These are phyloP conservation scores for Pseudomyrmex cubaensis DNA, from an alignment of 1,140 invertebrate genomes.

Conservation along the genomic window DNA sequence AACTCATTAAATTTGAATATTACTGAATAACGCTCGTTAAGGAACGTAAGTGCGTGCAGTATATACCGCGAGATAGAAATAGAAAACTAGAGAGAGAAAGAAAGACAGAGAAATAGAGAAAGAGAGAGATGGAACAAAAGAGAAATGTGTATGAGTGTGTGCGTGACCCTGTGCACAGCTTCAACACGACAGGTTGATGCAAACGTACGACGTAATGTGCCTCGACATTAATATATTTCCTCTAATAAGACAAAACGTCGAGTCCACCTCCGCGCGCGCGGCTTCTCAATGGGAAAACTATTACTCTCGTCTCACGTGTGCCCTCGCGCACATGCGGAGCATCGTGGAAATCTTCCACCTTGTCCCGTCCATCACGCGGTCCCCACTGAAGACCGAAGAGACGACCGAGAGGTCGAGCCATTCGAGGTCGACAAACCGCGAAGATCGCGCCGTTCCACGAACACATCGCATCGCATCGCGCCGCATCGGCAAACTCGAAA, in stretches of 20 bases:
- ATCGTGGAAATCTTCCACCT: slow-evolving; percentile 74
- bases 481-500: slow-evolving; percentile 5
- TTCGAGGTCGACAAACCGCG: slow-evolving; percentile 64
- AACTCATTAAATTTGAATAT: slow-evolving; percentile 83
- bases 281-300: slow-evolving; percentile 60
- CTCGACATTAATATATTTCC: slow-evolving; percentile 76
- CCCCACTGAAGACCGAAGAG: slow-evolving; percentile 19
- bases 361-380: slow-evolving; percentile 50
- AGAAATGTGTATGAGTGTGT: background rate
- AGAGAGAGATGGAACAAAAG: too few relatives aligned
- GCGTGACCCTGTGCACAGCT: slow-evolving; percentile 16
- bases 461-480: slow-evolving; percentile 21
- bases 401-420: slow-evolving; percentile 46
- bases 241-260: slow-evolving; percentile 71
- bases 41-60: slow-evolving; percentile 66
- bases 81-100: too few relatives aligned
- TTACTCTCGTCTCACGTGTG: slow-evolving; percentile 27
- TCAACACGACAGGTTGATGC: slow-evolving; percentile 70
- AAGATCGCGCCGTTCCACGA: slow-evolving; percentile 32
- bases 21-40: slow-evolving; percentile 82
- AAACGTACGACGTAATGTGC: slow-evolving; percentile 70
- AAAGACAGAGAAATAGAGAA: too few relatives aligned
- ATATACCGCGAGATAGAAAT: background rate
- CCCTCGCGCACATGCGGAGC: background rate
- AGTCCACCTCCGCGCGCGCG: slow-evolving; percentile 55